Conservation (phyloP, 2,113 vertebrate genomes). For the Rhinolophus sinicus region DNA sequence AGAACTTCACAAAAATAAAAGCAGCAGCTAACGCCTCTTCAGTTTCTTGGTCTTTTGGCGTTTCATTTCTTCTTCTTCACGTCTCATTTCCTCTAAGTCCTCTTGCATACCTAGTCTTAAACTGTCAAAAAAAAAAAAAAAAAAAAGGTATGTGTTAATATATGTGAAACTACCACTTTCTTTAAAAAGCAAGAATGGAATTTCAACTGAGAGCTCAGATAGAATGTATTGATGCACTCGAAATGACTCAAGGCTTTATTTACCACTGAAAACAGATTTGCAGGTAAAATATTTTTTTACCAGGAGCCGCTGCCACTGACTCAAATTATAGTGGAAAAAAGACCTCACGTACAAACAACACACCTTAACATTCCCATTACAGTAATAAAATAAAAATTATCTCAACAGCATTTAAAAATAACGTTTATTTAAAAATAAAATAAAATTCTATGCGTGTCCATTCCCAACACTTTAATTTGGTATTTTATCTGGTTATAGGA, state of each 20-base stretch:
- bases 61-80: slow-evolving; percentile 91
- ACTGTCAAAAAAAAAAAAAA: slow-evolving; percentile 82
- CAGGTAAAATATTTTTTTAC: not conserved
- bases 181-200: slow-evolving; percentile 51
- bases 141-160: slow-evolving; percentile 7
- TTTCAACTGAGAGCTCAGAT: not conserved
- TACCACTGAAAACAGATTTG: not conserved
- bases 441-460: not conserved
- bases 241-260: not conserved
- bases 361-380: not conserved
- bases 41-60: slow-evolving; percentile 88
- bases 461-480: not conserved
- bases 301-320: not conserved
- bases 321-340: not conserved
- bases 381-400: not conserved
- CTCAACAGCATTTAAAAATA: slow-evolving; percentile 15
- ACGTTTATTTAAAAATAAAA: slow-evolving; percentile 29
- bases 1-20: slow-evolving; percentile 66
- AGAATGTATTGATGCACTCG: not conserved
- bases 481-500: slow-evolving; percentile 43
- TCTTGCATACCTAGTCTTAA: slow-evolving; percentile 93
- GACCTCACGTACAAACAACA: not conserved
- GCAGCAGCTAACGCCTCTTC: slow-evolving; percentile 85
- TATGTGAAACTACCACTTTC: not conserved
- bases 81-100: slow-evolving; percentile 92